Base-by-base conservation (phyloP, 1,140 invertebrate species). In the Ptiloglossa arizonensis region DNA sequence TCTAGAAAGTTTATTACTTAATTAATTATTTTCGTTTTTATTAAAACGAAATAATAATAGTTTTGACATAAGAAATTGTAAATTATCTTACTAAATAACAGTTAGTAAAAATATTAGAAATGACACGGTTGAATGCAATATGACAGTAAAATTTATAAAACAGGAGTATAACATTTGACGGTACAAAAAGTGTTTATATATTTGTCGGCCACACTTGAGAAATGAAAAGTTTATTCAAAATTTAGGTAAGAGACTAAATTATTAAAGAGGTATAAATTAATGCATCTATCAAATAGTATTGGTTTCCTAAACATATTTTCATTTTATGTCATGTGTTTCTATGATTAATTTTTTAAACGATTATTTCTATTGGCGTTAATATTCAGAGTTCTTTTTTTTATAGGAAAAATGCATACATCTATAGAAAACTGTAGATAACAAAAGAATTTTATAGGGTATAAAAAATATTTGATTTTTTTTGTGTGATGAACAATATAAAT, bases 51-150 rank as follows among this genome's bases (percentile, higher is more conserved):
- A 2, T 59, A 57, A 11, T 44, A 46, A 32, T 50, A 24, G 59
- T 67, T 56, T 48, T 35, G 4, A 66, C 24, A 32, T 29, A 29
- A 5, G 13, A 59, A 52, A 48, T 24, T 27, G 2, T 22, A 2
- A 32, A n/a, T 76, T 60, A 11, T 41, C 44, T 22, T 38, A 6
- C 4, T 17, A 24, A 9, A 3, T 13, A 76, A 29, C 9, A 32
- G 15, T 44, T 15, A 19, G 11, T 24, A 68, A 75, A 48, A 59
- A 68, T 11, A 57, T 57, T 46, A 27, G 0, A 46, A 57, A 15
- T 32, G 4, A 48, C 8, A 69, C 32, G 41, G 64, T 76, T 76
- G 73, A 75, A 75, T 75, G 64, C 29, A 22, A 57, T 59, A 24
- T 68, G 29, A 24, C 19, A 57, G 15, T 48, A 46, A 59, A 22